Evolutionary conservation across 2,888 invertebrate genomes (phyloP), one percentile per base, ranked within the genome.

Genomic region (Lymantria monacha): DNA sequence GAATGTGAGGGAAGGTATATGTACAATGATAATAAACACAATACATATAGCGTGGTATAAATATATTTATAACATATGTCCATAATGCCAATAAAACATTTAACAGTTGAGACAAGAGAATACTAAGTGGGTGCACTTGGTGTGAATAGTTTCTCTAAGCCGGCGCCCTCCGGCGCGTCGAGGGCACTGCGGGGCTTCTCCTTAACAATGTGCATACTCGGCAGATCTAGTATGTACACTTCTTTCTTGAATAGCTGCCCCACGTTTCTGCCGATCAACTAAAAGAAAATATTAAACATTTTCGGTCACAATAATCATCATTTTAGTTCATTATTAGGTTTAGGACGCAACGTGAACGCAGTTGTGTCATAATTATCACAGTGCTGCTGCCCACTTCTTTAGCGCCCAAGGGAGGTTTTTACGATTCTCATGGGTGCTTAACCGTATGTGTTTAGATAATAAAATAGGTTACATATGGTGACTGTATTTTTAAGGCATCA

Each of bases 231-330:
- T 65, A 98, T 97, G 84, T 95, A 95, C 10, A 97, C 95, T 81
- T 97, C 96, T 72, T 97, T 96, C 66, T 96, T 95, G 86, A 98
- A 98, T 57, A 96, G 87, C 80, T 98, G 96, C 30, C 97, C 96
- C 30, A 98, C 93, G 87, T 95, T 97, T 69, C 95, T 93, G 0
- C 97, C 97, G 70, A 97, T 95, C 54, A 97, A 85, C 95, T 96
- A 87, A 9, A 90, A 59, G 15, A 48, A 10, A 38, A 2, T 3
- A 22, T 3, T 3, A 22, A 5, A 2, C 2, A 5, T 5, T 2
- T 31, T 31, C 31, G 1, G 12, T n/a, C 7, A 37, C n/a, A 9
- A 12, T 45, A n/a, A 15, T 15, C 10, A 33, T 33, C 33, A 33
- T 33, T 33, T 33, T 33, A 33, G 8, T 33, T 9, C n/a, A n/a